These are phyloP conservation scores for Tokudaia muenninki DNA, from an alignment of 2,797 vertebrate genomes.

Conservation along the genomic window DNA sequence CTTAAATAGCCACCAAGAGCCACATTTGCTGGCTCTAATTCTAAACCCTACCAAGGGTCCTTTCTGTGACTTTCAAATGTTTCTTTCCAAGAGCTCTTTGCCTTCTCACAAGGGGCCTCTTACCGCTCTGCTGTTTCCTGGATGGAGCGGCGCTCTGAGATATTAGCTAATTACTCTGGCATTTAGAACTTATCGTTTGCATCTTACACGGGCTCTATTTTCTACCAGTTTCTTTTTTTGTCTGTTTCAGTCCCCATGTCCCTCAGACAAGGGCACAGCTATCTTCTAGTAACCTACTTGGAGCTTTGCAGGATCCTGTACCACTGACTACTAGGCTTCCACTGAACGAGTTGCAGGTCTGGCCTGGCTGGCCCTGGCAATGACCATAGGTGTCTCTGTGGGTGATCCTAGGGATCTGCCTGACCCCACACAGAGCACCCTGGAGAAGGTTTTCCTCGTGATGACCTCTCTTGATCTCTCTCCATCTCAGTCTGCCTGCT, in stretches of 20 bases:
- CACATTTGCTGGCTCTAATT: not conserved
- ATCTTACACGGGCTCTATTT: slow-evolving; percentile 31
- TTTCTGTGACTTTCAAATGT: slow-evolving; percentile 34
- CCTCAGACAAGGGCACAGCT: not conserved
- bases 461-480: not conserved
- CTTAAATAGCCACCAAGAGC: not conserved
- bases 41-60: not conserved
- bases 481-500: not conserved
- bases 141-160: not conserved
- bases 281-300: not conserved
- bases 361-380: not conserved
- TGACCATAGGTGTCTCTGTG: not conserved
- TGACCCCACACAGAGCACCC: not conserved
- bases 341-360: not conserved
- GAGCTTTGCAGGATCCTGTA: not conserved
- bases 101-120: not conserved
- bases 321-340: not conserved
- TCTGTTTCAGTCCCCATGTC: not conserved
- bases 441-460: not conserved
- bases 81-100: slow-evolving; percentile 3
- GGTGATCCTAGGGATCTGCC: not conserved
- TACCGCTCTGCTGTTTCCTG: not conserved
- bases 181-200: slow-evolving; percentile 38
- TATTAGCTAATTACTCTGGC: not conserved
- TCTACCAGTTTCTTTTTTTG: not conserved